These are phyloP conservation scores for Penaeus indicus DNA, from an alignment of 1,140 invertebrate species.

Conservation along the genomic window DNA sequence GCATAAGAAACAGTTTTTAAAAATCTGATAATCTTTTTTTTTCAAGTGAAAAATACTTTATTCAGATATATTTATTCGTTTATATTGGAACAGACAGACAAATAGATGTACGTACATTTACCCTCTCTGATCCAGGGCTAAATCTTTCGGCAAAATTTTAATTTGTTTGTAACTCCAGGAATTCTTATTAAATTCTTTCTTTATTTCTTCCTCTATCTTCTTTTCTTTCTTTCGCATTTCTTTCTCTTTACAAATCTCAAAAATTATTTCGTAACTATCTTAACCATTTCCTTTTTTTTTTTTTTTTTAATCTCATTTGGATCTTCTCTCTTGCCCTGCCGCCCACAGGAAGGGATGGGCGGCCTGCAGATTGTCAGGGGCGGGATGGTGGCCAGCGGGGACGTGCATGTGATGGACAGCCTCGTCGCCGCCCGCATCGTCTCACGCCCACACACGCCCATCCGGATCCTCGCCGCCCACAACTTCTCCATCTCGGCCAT, in stretches of 20 bases:
- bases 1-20: background rate
- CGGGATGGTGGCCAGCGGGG: slow-evolving; percentile 87
- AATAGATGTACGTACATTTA: too few relatives aligned
- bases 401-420: slow-evolving; percentile 87
- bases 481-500: slow-evolving; percentile 81
- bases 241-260: too few relatives aligned
- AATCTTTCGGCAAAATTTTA: background rate
- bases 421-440: slow-evolving; percentile 87
- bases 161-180: background rate
- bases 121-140: background rate
- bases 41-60: too few relatives aligned
- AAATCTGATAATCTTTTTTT: background rate
- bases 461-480: slow-evolving; percentile 86
- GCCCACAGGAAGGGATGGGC: slow-evolving; percentile 89
- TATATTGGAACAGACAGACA: too few relatives aligned
- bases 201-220: too few relatives aligned
- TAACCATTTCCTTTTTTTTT: too few relatives aligned
- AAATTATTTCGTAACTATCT: too few relatives aligned
- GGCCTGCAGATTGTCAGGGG: slow-evolving; percentile 89
- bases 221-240: too few relatives aligned
- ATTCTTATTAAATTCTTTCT: too few relatives aligned
- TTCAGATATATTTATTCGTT: too few relatives aligned
- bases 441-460: slow-evolving; percentile 84
- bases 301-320: too few relatives aligned
- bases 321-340: too few relatives aligned